Conservation (phyloP, 2,113 vertebrate genomes). For the Podarcis raffonei region DNA sequence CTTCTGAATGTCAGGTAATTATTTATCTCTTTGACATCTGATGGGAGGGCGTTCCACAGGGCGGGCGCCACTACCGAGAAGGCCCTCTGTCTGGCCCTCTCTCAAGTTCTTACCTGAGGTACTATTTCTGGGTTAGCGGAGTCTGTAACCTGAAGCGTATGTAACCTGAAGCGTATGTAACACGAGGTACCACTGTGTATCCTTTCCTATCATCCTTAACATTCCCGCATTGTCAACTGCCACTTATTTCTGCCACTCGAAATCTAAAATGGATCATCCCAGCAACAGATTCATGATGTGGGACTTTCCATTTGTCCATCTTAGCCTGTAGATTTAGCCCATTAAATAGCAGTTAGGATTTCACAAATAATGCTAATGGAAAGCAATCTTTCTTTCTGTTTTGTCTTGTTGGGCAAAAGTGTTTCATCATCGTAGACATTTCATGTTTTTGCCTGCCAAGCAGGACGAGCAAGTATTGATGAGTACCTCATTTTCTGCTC, state of each 20-base stretch:
- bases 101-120: too few relatives aligned
- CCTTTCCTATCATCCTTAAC: too few relatives aligned
- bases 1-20: too few relatives aligned
- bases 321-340: background rate
- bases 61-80: too few relatives aligned
- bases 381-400: background rate
- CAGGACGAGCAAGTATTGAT: slow-evolving; percentile 47
- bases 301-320: background rate
- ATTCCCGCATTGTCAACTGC: too few relatives aligned
- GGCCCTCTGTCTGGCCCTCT: too few relatives aligned
- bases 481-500: slow-evolving; percentile 52
- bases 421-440: slow-evolving; percentile 9
- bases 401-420: background rate
- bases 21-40: too few relatives aligned
- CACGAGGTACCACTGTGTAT: too few relatives aligned
- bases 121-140: too few relatives aligned
- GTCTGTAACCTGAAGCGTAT: too few relatives aligned
- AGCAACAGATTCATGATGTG: background rate
- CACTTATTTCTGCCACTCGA: background rate
- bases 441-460: slow-evolving; percentile 21
- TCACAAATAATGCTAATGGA: background rate
- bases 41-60: too few relatives aligned
- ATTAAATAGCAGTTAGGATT: background rate
- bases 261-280: background rate
- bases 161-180: too few relatives aligned